Evolutionary conservation across 2,797 vertebrate species (phyloP), one percentile per base, ranked within the genome.

Genomic region (Naso thynnoides): DNA sequence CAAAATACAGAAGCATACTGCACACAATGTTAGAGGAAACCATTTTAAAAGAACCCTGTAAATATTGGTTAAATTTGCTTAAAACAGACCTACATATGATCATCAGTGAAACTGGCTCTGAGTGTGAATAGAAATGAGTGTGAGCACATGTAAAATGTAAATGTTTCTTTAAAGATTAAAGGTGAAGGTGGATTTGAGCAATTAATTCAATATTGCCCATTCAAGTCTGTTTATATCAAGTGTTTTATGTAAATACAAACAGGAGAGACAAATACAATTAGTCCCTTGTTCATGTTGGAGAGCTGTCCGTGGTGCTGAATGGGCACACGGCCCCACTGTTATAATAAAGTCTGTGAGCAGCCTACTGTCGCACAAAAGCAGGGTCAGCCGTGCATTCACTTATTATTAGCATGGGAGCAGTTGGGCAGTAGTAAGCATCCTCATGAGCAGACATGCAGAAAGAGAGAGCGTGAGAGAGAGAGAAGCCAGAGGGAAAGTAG

Each of bases 261-360:
- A 47, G 2, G 11, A 15, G 18, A 8, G 21, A 3, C 18, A 52
- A 64, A 58, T 11, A 21, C 19, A 3, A 7, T 42, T 42, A 14
- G 38, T 31, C 26, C 26, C 55, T 23, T 7, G 26, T 23, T 49
- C 23, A 36, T 26, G 23, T 23, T 44, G 48, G 11, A 45, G 85
- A 86, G 64, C 91, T 92, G 88, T 90, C 88, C 79, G 0, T 80
- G 88, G 91, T 89, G 70, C 92, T 92, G 88, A 87, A 84, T 13
- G 4, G 59, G 33, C 72, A 38, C 45, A 11, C 31, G 23, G 53
- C 45, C 13, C 58, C 33, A 50, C 47, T 74, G 76, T 82, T 77
- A 50, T 24, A 4, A 26, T 31, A 42, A 65, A 67, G 79, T 82
- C 48, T 81, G 56, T 60, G 65, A 79, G 79, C 72, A 83, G 81